Percentiles rank a stretch among this genome's conserved stretches.
These are phyloP conservation scores for Zeus faber DNA, from an alignment of 2,113 vertebrate genomes.

Conservation along the genomic window DNA sequence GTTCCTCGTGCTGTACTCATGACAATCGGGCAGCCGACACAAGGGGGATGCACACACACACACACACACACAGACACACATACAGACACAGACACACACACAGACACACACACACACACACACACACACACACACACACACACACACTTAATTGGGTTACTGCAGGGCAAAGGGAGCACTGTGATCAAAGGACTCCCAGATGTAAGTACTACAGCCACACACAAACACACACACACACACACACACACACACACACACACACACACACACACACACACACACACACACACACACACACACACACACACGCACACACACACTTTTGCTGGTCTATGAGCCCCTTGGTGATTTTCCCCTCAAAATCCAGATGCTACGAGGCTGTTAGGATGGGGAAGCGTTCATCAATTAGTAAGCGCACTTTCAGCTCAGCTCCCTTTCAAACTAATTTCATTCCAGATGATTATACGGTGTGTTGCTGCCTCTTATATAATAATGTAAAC, in stretches of 20 bases:
- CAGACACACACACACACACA: not conserved
- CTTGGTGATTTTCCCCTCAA: too few relatives aligned
- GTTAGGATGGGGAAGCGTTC: too few relatives aligned
- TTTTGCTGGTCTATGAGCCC: too few relatives aligned
- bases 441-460: too few relatives aligned
- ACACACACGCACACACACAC: conserved; percentile 5
- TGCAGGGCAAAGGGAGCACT: conserved; percentile 28
- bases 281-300: conserved; percentile 3
- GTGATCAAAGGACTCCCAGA: conserved; percentile 42
- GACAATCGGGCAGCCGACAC: conserved; percentile 3
- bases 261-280: conserved; percentile 3
- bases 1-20: conserved; percentile 24
- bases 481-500: too few relatives aligned
- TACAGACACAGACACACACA: conserved; percentile 5
- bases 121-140: conserved; percentile 1
- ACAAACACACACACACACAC: conserved; percentile 5
- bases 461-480: too few relatives aligned
- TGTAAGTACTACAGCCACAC: conserved; percentile 8
- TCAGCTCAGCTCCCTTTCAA: too few relatives aligned
- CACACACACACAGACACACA: conserved; percentile 6
- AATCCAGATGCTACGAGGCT: too few relatives aligned
- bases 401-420: too few relatives aligned
- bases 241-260: conserved; percentile 4
- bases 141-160: conserved; percentile 40
- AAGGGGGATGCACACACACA: not conserved